Base-by-base conservation (phyloP, 2,888 invertebrate genomes). In the Hypercompe scribonia region DNA sequence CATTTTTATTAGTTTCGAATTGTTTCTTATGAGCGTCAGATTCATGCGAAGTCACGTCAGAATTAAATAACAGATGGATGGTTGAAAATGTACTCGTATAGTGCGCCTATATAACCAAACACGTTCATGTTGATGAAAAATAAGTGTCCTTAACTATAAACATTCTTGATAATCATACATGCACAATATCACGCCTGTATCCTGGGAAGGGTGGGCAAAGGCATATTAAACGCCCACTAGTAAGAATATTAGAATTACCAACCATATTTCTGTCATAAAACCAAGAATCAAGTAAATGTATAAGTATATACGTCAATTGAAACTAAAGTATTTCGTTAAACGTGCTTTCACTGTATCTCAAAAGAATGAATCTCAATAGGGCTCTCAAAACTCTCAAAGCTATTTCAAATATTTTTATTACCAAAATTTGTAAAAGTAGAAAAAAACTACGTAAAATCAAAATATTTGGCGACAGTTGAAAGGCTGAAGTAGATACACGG, bases 21-120 rank as follows among this genome's bases (percentile, higher is more conserved):
- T 80, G 82, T 80, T 80, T 78, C 76, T 76, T 84, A 77, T 73
- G 69, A 70, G 73, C 81, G 69, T 81, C 78, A 90, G 88, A 90
- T 91, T 90, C 90, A 91, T 91, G 92, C 90, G 84, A 76, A 86
- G 89, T 89, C 92, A 91, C 91, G 91, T 90, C 87, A 86, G 84
- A 84, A 86, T 85, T 85, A 86, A 79, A 85, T 87, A 88, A 86
- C 87, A 87, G 83, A 81, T 79, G 83, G 73, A 82, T 82, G 82
- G 83, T 79, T 79, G 80, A 75, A 81, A 80, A 67, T n/a, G n/a
- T n/a, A n/a, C n/a, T n/a, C 73, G 75, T 80, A 72, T 68, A 76
- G 80, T 76, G 74, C 71, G 82, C 79, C 75, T 73, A 74, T 72
- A 77, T 68, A 33, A 36, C 36, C 13, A 11, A 31, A 61, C 61